A percentile compares a stretch with the other conserved stretches of the same genome.
Conservation (phyloP, 2,888 invertebrate species). For the Ptychoptera albimana region DNA sequence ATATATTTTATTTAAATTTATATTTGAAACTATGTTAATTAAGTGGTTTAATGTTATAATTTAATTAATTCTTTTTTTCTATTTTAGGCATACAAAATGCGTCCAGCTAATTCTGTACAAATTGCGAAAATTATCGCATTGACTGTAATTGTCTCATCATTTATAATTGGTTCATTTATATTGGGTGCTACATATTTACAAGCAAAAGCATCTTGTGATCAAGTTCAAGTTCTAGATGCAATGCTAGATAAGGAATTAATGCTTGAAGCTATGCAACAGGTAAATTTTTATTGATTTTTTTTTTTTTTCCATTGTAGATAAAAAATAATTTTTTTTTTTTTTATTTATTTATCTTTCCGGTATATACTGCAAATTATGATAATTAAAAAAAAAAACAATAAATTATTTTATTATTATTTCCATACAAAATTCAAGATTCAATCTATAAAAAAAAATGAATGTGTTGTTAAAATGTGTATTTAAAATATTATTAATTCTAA, state of each 20-base stretch:
- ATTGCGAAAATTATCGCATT: slow-evolving; percentile 73
- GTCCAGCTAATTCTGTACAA: slow-evolving; percentile 62
- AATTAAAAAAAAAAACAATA: neutral
- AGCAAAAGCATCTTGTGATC: slow-evolving; percentile 54
- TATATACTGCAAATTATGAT: neutral
- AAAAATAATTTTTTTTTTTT: neutral
- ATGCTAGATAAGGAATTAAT: slow-evolving; percentile 52
- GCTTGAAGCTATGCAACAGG: slow-evolving; percentile 54
- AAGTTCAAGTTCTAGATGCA: slow-evolving; percentile 43
- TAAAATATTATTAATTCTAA: too few species aligned
- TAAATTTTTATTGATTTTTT: slow-evolving; percentile 29
- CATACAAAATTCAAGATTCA: too few species aligned
- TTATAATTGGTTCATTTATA: slow-evolving; percentile 68
- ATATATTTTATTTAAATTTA: too few species aligned
- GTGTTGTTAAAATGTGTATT: too few species aligned
- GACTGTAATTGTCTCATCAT: slow-evolving; percentile 64
- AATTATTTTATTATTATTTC: too few species aligned
- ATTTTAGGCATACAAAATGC: slow-evolving; percentile 58
- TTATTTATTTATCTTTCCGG: too few species aligned
- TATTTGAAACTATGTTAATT: neutral
- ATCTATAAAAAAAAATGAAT: too few species aligned
- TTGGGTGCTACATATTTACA: slow-evolving; percentile 71
- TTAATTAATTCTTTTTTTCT: slow-evolving; percentile 10
- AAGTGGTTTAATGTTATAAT: neutral
- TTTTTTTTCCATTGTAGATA: neutral